These are phyloP conservation scores for Caenorhabditis becei DNA, from an alignment of 2,888 invertebrate species.

Conservation along the genomic window DNA sequence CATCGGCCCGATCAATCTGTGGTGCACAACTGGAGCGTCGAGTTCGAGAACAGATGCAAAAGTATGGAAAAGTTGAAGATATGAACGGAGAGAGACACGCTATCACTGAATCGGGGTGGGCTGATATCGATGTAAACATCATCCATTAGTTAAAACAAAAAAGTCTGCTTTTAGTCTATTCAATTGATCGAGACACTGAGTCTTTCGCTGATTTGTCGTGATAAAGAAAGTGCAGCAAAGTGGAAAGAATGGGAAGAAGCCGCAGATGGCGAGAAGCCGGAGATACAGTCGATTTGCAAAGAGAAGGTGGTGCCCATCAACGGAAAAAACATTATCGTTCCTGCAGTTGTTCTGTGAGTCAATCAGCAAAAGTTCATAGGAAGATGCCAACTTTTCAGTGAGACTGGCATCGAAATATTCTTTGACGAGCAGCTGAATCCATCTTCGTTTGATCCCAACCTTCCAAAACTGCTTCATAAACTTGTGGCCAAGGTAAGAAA, in stretches of 20 bases:
- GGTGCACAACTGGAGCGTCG: conserved; percentile 49
- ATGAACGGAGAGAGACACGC: conserved; percentile 49
- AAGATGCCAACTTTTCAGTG: conserved; percentile 30
- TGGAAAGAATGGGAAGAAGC: conserved; percentile 54
- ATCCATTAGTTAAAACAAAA: neutral
- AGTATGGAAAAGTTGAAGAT: conserved; percentile 61
- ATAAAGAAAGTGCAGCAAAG: conserved; percentile 26
- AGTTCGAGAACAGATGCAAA: conserved; percentile 58
- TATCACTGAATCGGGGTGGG: conserved; percentile 61
- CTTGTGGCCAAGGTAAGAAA: conserved; percentile 27
- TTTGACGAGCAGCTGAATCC: conserved; percentile 52
- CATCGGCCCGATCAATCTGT: conserved; percentile 86
- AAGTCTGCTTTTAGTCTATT: conserved; percentile 1
- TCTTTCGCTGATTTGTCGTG: conserved; percentile 40
- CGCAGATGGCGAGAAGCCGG: conserved; percentile 33
- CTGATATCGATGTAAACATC: conserved; percentile 41
- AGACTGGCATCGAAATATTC: conserved; percentile 47
- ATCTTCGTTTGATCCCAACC: conserved; percentile 40
- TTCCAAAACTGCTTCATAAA: conserved; percentile 44
- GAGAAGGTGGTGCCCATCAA: conserved; percentile 16
- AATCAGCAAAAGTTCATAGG: neutral
- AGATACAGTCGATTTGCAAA: conserved; percentile 25
- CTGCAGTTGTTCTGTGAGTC: conserved; percentile 53
- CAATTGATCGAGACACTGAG: conserved; percentile 45
- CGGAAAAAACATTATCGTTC: conserved; percentile 41